Evolutionary conservation across 2,113 vertebrate genomes (phyloP), one percentile per base, ranked within the genome.

Genomic region (Sylvilagus bachmani): DNA sequence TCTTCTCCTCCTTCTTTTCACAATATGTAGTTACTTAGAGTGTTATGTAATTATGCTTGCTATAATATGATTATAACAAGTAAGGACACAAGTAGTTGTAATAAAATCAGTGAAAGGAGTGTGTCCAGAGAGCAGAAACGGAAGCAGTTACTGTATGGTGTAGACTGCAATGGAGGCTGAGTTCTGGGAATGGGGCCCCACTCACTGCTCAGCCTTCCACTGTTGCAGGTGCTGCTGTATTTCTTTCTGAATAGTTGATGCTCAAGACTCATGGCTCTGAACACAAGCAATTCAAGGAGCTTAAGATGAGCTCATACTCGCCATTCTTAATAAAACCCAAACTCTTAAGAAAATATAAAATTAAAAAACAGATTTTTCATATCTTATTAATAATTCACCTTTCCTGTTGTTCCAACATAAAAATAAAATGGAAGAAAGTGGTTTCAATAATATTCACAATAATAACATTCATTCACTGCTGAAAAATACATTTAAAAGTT

Each of bases 151-250:
- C 66, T 53, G 44, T 31, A 38, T 2, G 4, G 10, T 38, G 10
- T 36, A 87, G 13, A 58, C 2, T 6, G 70, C 29, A 33, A 58
- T 10, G 0, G 0, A 85, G 27, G 33, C 36, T 27, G 4, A 79
- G 21, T 29, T 85, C 36, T 67, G 22, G 44, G 0, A 2, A 0
- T 17, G 16, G 25, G 5, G 11, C 13, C 22, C 4, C 2, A 66
- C 6, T 36, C 44, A 2, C 4, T 24, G 2, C 7, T 70, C 19
- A 44, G 0, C 10, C 11, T 2, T 36, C 27, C 55, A 69, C 25
- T 29, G 21, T 44, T 17, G 17, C 21, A 67, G 13, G 8, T 33
- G 10, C 0, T n/a, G 1, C 2, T 10, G 0, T n/a, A 17, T 49
- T 61, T 51, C 16, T 70, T 90, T 6, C 44, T 8, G 19, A 74